Conservation (phyloP, 1,140 invertebrate genomes). For the Sitobion miscanthi region DNA sequence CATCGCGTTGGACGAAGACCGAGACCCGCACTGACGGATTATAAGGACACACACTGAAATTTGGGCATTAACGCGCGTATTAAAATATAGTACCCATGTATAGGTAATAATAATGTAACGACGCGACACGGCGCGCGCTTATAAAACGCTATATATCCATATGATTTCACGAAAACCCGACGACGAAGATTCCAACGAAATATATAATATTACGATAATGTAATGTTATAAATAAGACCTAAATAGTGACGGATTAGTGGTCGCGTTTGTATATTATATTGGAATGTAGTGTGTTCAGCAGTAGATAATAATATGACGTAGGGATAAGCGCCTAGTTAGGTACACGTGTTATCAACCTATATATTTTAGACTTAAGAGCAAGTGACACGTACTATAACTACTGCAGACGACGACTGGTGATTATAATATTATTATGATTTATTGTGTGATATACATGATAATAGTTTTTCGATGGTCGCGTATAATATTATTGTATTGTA, state of each 20-base stretch:
- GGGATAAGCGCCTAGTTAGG: too few species aligned
- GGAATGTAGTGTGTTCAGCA: not conserved
- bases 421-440: too few species aligned
- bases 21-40: slow-evolving; percentile 3
- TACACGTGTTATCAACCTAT: too few species aligned
- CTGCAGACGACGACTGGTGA: not conserved
- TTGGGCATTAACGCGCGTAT: not conserved
- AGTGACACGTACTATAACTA: too few species aligned
- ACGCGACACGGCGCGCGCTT: not conserved
- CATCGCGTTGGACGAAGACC: not conserved
- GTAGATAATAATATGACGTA: not conserved
- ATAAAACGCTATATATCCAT: not conserved
- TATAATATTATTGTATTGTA: too few species aligned
- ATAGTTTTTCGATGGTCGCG: not conserved
- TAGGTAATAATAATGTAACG: not conserved
- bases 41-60: slow-evolving; percentile 27
- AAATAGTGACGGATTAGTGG: not conserved
- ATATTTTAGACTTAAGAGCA: too few species aligned
- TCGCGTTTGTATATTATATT: not conserved
- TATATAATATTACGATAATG: not conserved
- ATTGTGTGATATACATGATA: not conserved
- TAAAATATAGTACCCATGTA: not conserved
- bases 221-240: not conserved
- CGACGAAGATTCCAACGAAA: not conserved
- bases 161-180: not conserved